Evolutionary conservation across 2,888 invertebrate genomes (phyloP), one percentile per base, ranked within the genome.

Genomic region (Agriopis aurantiaria): DNA sequence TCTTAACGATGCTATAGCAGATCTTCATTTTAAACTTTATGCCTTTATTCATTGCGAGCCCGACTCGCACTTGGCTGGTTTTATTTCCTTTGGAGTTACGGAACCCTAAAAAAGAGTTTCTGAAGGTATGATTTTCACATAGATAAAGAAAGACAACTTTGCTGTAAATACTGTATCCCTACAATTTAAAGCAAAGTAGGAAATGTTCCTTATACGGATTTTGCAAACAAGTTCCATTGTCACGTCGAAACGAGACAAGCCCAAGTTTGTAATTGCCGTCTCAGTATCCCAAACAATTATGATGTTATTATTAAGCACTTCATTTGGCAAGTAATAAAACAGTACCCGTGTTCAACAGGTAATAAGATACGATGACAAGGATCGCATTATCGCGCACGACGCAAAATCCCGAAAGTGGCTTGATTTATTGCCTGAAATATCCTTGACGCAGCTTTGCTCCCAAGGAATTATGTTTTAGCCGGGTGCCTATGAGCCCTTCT

Each of bases 351-450:
- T 86, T 88, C 88, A 90, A 90, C 89, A 89, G 85, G 88, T 89
- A 87, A 88, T 89, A 88, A 88, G 85, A 86, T 85, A 86, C 83
- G 86, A 87, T 86, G 87, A 88, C 86, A 87, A 86, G 87, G 86
- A 87, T 87, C 85, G 82, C 81, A 84, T 89, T 88, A 88, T 86
- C 87, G 84, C 85, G 80, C 81, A 80, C 82, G 84, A 84, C 80
- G 84, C 81, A 81, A 80, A 87, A 88, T 87, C 83, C 89, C 84
- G 76, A 85, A 86, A 87, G 82, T 83, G 84, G 79, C 82, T 82
- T 88, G 89, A 90, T 90, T 89, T 88, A 89, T 88, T 82, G 82
- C 84, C 60, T 69, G 75, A 84, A 85, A 88, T 88, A 88, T 85
- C 84, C 85, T 85, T 84, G 83, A 83, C 83, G 80, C 79, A 80